Percentiles rank a stretch among this genome's conserved stretches.
phyloP scores from a whole-genome alignment of 2,113 vertebrate genomes.

The Scomber scombrus region DNA sequence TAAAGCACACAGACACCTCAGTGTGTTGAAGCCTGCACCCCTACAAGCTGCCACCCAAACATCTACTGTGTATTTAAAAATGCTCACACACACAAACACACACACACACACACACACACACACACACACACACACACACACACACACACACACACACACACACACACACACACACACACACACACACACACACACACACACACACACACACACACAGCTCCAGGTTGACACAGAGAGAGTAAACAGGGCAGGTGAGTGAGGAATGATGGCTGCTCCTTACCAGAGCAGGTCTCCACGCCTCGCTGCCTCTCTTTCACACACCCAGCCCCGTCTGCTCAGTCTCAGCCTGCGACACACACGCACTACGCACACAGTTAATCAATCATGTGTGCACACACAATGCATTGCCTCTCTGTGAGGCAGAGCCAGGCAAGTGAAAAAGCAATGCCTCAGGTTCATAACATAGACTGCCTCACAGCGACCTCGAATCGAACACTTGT shows the following conservation, averaged over 20 bases:
- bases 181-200: constrained; percentile 27
- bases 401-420: constrained; percentile 59
- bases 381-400: constrained; percentile 76
- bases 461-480: background rate
- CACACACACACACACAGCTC: constrained; percentile 44
- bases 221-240: constrained; percentile 79
- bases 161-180: constrained; percentile 29
- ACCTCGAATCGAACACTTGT: background rate
- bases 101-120: constrained; percentile 19
- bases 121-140: constrained; percentile 30
- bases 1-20: constrained; percentile 51
- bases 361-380: constrained; percentile 73
- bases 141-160: constrained; percentile 16
- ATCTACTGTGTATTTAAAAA: constrained; percentile 42
- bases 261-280: constrained; percentile 82
- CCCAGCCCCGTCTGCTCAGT: constrained; percentile 80
- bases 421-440: constrained; percentile 46
- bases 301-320: constrained; percentile 85
- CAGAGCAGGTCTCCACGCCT: constrained; percentile 80
- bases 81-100: constrained; percentile 11
- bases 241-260: constrained; percentile 87
- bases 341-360: constrained; percentile 72
- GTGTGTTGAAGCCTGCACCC: constrained; percentile 44
- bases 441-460: constrained; percentile 48
- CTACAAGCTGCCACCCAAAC: constrained; percentile 55